These are phyloP conservation scores for Lasiurus cinereus DNA, from an alignment of 2,113 vertebrate species.

Conservation along the genomic window DNA sequence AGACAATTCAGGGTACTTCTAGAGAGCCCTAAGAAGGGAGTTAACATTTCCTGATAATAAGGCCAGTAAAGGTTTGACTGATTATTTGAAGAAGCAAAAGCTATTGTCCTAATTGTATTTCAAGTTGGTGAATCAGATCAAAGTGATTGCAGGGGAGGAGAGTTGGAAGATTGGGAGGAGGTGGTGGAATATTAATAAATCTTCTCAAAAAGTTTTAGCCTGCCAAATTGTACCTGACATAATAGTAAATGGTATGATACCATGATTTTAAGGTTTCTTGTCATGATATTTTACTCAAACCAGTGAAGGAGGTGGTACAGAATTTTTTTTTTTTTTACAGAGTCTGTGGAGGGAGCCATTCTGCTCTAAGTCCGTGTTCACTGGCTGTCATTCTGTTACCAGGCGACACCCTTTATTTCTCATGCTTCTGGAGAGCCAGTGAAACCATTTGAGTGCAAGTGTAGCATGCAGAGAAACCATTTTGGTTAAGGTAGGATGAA, in stretches of 20 bases:
- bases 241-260: not conserved
- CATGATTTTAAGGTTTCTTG: not conserved
- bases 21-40: not conserved
- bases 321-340: not conserved
- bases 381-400: not conserved
- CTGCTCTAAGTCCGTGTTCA: not conserved
- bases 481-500: not conserved
- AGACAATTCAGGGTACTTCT: not conserved
- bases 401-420: not conserved
- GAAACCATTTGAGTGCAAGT: not conserved
- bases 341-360: not conserved
- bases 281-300: not conserved
- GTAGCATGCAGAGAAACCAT: not conserved
- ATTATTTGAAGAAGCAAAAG: not conserved
- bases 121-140: not conserved
- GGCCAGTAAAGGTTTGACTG: not conserved
- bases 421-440: not conserved
- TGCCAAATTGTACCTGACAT: not conserved
- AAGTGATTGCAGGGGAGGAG: not conserved
- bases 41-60: not conserved
- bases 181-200: not conserved
- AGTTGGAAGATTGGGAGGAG: not conserved
- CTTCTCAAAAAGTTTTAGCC: not conserved
- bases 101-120: not conserved
- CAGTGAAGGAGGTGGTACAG: not conserved